Evolutionary conservation across 2,888 invertebrate genomes (phyloP), one percentile per base, ranked within the genome.

Genomic region (Elysia crispata): DNA sequence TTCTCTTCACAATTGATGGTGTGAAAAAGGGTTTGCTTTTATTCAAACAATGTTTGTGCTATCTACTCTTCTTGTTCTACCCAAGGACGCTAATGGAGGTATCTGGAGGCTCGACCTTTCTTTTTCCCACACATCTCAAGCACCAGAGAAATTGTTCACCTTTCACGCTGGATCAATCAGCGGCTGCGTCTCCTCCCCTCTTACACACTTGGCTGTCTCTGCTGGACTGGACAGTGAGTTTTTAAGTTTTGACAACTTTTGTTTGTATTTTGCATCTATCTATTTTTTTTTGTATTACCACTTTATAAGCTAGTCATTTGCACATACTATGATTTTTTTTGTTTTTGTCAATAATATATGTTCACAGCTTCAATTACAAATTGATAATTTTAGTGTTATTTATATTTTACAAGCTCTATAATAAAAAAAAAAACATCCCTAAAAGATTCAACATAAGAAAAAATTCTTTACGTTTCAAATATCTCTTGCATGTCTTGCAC

Each of bases 61-160:
- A n/a, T n/a, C n/a, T n/a, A n/a, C n/a, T n/a, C n/a, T n/a, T n/a
- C n/a, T n/a, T n/a, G n/a, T n/a, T n/a, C n/a, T n/a, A 3, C 41
- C 41, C 3, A 77, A 97, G 96, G 97, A 97, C 93, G 96, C 95
- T 1, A 95, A 95, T 83, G 97, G 97, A 18, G 97, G 96, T 0
- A 93, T 97, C 72, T 96, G 96, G 96, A 90, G 94, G 57, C 93
- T 95, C 66, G 95, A 96, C 87, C 91, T 96, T 5, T 94, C 94
- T 25, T 94, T 94, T 50, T 93, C 93, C 11, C 93, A 93, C 67
- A 91, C 91, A 8, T 92, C 93, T n/a, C 88, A 89, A 69, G 89
- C 93, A 1, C 93, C 95, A 1, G 90, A 92, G 80, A 90, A 91
- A 85, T 89, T 95, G 73, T 94, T 95, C 85, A 94, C 94, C 0